phyloP scores from a whole-genome alignment of 1,140 invertebrate species.

The Tetraneura akinire region DNA sequence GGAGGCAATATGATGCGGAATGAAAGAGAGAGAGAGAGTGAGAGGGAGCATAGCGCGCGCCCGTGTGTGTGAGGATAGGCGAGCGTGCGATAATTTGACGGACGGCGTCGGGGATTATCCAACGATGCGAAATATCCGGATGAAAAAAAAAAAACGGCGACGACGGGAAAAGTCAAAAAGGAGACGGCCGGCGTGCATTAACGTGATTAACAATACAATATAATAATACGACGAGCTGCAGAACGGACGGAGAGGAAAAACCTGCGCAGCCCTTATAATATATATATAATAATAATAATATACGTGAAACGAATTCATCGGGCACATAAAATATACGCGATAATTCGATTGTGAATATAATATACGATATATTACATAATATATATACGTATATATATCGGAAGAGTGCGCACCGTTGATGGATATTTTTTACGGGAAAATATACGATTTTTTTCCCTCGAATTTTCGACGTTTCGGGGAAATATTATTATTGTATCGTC shows the following conservation, averaged over 20 bases:
- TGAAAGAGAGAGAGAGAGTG: no score
- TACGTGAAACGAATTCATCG: background rate
- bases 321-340: background rate
- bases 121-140: constrained; percentile 46
- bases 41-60: no score
- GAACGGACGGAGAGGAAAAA: background rate
- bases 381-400: background rate
- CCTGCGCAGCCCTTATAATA: constrained; percentile 18
- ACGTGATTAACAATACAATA: constrained; percentile 43
- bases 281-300: constrained; percentile 4
- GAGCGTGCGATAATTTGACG: constrained; percentile 47
- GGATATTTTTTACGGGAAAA: background rate
- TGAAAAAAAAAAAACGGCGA: constrained; percentile 3
- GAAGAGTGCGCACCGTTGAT: no score
- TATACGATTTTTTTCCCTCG: background rate
- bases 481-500: background rate
- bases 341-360: constrained; percentile 28
- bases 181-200: constrained; percentile 42
- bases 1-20: no score
- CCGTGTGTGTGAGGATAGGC: background rate
- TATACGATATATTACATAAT: background rate
- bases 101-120: constrained; percentile 50
- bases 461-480: constrained; percentile 18
- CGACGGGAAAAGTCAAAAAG: constrained; percentile 44
- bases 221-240: background rate